Conservation (phyloP, 2,113 vertebrate genomes). For the Ochotona princeps region DNA sequence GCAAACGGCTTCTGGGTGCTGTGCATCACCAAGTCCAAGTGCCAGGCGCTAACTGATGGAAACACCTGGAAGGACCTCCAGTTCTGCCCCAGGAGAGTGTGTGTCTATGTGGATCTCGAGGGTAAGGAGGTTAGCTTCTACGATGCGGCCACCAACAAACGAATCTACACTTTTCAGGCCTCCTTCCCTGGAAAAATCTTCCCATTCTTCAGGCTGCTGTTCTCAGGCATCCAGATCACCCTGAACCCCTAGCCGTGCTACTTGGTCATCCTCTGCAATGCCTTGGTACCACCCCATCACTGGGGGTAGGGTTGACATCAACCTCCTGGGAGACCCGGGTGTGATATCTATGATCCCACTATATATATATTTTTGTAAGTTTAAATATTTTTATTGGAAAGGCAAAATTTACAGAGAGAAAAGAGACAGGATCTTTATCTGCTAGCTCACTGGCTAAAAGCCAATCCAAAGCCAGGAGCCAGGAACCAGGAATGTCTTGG, state of each 20-base stretch:
- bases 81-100: background rate
- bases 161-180: conserved; percentile 13
- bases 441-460: too few species aligned
- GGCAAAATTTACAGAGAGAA: too few species aligned
- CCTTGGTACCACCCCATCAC: background rate
- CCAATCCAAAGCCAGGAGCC: too few species aligned
- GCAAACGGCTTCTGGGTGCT: background rate
- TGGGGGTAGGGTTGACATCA: background rate
- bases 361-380: too few species aligned
- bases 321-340: background rate
- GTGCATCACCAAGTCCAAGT: accelerated
- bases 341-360: background rate
- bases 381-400: too few species aligned
- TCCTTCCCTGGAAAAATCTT: background rate
- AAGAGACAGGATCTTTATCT: too few species aligned
- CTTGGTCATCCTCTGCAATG: background rate
- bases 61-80: accelerated
- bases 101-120: background rate
- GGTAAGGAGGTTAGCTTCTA: background rate
- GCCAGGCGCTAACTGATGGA: accelerated
- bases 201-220: background rate
- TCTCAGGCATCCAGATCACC: background rate
- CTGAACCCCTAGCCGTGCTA: background rate
- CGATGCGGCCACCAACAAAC: background rate
- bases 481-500: too few species aligned